Evolutionary conservation across 2,888 invertebrate genomes (phyloP), one percentile per base, ranked within the genome.

Genomic region (Agrotis clavis): DNA sequence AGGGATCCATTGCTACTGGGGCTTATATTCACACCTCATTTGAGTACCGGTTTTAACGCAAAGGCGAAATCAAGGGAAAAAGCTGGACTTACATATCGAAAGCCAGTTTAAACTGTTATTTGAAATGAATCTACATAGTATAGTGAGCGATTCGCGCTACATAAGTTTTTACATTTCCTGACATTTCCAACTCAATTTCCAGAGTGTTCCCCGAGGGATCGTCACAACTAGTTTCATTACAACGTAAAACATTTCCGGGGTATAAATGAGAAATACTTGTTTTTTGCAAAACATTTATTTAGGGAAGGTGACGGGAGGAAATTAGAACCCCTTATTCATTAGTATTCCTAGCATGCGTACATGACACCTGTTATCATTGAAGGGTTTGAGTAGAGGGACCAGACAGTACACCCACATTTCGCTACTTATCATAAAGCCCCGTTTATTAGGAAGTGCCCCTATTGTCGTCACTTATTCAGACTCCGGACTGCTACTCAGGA

Each of bases 161-260:
- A 21, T 7, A 76, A 81, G 77, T 60, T 81, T 77, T 67, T 67
- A 76, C 50, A 81, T 76, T 76, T 76, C 50, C 81, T 65, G 56
- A 16, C 2, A 25, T 57, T 79, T 61, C 11, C 18, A 48, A 62
- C 56, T 62, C 35, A 48, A 67, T 75, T 61, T 66, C 51, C 76
- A 47, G 50, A 51, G 50, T 51, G 21, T 21, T 65, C 48, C 62
- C 18, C 51, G 18, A 59, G 53, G 57, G 61, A 41, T 41, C 7
- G 16, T 50, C 51, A 59, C 30, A 50, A 67, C 66, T 76, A 77
- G 62, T 59, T 75, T 51, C 21, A 67, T 66, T 66, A 3, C 25
- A 65, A 80, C 57, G 21, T 47, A 50, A 25, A 65, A 41, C 13
- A 74, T 51, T 61, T 35, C 18, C 6, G 19, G n/a, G 0, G n/a